Conservation (phyloP, 2,888 invertebrate genomes). For the Coenonympha glycerion region DNA sequence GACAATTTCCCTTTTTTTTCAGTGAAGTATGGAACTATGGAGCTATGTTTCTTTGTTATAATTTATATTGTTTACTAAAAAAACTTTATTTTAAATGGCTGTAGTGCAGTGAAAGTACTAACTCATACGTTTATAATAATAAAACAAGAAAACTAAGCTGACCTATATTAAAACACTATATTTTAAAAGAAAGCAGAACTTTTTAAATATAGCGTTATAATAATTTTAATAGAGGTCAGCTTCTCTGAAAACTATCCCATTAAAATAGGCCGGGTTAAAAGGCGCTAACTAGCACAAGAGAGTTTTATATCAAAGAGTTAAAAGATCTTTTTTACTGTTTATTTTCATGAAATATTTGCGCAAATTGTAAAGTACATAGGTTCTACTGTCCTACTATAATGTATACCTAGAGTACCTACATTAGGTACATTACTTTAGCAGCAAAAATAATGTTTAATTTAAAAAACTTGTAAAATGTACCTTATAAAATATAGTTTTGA, state of each 20-base stretch:
- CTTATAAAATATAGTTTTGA: too few species aligned
- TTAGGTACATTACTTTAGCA: too few species aligned
- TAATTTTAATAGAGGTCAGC: constrained; percentile 15
- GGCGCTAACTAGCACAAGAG: constrained; percentile 8
- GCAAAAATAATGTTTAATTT: too few species aligned
- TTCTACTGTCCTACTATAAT: not conserved
- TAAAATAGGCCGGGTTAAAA: constrained; percentile 18
- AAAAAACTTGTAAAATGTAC: too few species aligned
- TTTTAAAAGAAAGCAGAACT: too few species aligned
- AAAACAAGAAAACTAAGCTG: not conserved
- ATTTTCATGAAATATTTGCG: not conserved
- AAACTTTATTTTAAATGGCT: not conserved
- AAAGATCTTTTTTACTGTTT: not conserved
- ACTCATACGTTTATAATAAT: not conserved
- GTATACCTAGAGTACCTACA: too few species aligned
- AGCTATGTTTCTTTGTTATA: too few species aligned
- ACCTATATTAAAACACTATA: too few species aligned
- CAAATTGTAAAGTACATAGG: not conserved
- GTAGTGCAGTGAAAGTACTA: not conserved
- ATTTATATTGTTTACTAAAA: too few species aligned
- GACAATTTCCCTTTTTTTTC: too few species aligned
- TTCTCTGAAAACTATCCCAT: constrained; percentile 3
- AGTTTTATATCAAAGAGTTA: not conserved
- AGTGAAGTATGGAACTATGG: too few species aligned
- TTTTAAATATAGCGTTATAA: not conserved